phyloP scores from a whole-genome alignment of 2,888 invertebrate species.

The Peribatodes rhomboidaria region DNA sequence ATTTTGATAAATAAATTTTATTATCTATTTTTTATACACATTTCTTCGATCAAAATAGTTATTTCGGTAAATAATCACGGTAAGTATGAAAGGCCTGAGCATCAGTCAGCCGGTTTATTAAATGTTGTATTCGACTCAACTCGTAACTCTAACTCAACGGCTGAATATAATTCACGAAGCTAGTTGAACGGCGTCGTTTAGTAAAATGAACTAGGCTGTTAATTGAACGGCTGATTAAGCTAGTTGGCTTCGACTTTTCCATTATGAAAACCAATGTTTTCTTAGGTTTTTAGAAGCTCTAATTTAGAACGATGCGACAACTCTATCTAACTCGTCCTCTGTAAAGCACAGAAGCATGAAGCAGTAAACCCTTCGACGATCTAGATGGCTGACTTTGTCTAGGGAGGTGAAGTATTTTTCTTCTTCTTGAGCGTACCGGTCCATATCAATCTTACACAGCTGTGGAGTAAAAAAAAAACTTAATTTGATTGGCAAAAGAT shows the following conservation, averaged over 20 bases:
- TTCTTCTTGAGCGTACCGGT: conserved; percentile 73
- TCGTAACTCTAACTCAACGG: too few relatives aligned
- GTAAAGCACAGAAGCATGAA: conserved; percentile 78
- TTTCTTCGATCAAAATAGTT: too few relatives aligned
- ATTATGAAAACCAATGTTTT: background rate
- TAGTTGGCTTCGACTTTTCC: background rate
- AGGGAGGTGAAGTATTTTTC: conserved; percentile 64
- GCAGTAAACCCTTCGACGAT: conserved; percentile 75
- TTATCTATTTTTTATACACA: too few relatives aligned
- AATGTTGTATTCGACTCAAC: too few relatives aligned
- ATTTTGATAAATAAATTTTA: too few relatives aligned
- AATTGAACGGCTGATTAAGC: too few relatives aligned
- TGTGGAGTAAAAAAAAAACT: conserved; percentile 41
- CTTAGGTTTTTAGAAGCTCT: background rate
- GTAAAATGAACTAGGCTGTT: too few relatives aligned
- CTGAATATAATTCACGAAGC: too few relatives aligned
- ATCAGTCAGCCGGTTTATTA: too few relatives aligned
- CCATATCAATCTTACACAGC: conserved; percentile 69
- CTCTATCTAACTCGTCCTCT: conserved; percentile 76
- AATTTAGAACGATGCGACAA: conserved; percentile 67
- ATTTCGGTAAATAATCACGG: too few relatives aligned
- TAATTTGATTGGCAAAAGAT: background rate
- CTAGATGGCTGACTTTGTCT: conserved; percentile 61
- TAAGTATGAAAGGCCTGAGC: too few relatives aligned
- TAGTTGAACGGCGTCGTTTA: too few relatives aligned